Evolutionary conservation across 2,113 vertebrate species (phyloP), one percentile per base, ranked within the genome.

Genomic region (Sphaerodactylus townsendi): DNA sequence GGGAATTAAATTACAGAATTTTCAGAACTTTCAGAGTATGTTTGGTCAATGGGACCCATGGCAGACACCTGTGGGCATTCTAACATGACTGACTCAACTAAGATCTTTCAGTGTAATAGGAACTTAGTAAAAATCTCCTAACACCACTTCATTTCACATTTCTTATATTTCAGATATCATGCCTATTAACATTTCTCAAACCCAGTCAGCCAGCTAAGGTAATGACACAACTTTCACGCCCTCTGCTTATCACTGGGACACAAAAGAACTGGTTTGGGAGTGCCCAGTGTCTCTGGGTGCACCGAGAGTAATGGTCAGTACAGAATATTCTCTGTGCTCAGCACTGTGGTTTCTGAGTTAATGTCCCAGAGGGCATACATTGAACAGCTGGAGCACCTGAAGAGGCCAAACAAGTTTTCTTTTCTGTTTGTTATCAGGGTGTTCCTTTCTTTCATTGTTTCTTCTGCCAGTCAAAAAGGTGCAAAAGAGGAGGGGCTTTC

Each of bases 391-490:
- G 64, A 1, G 23, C 25, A 33, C 13, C 5, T n/a, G 71, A 0
- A 56, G 0, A 0, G 23, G n/a, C 30, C 77, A 9, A 1, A 79
- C 39, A 0, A 1, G 79, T 73, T 74, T 35, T 50, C 66, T 77
- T 86, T 87, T 53, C 65, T 94, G 87, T 95, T 95, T 93, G 93
- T 81, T 92, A 91, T 92, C 90, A 77, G 93, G 95, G 94, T 33
- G 94, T 94, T 91, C 0, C 2, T 68, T 83, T 7, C 35, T 13
- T 66, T 37, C 0, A 73, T 39, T 0, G 30, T 75, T 46, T 37
- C 9, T 69, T 0, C 50, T n/a, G 85, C 10, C 4, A 73, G 50
- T 62, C 82, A 8, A 28, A 79, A 72, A 92, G 84, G 81, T 8
- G 44, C 2, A 2, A 14, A 56, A 0, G 30, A 84, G 80, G 10